Evolutionary conservation across 2,797 vertebrate species (phyloP).

Genomic region (Anguilla anguilla): DNA sequence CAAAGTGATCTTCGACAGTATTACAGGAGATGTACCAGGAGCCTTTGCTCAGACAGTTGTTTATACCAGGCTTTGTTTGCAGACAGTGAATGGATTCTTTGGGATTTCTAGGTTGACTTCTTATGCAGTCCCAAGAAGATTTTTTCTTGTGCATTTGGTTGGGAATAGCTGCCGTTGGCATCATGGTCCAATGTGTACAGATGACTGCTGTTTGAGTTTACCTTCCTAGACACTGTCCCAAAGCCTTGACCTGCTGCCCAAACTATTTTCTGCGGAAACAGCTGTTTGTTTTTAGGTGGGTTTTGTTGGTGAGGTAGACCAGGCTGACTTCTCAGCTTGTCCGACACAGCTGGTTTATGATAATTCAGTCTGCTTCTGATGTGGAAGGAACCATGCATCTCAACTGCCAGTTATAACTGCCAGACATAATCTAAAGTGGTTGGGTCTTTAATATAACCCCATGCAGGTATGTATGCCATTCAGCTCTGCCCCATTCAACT

Average conservation of each 20-base stretch:
- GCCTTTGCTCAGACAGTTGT: constrained; percentile 28
- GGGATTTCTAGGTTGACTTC: neutral
- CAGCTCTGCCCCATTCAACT: neutral
- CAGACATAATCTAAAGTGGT: neutral
- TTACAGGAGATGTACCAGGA: constrained; percentile 35
- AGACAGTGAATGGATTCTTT: constrained; percentile 18
- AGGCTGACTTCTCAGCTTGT: neutral
- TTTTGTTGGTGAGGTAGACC: neutral
- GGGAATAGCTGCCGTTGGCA: neutral
- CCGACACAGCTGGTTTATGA: neutral
- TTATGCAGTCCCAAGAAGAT: neutral
- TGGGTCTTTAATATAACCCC: neutral
- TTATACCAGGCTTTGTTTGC: constrained; percentile 20
- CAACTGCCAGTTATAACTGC: neutral
- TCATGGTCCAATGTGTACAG: neutral
- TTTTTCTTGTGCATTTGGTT: neutral
- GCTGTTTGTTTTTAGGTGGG: constrained; percentile 1
- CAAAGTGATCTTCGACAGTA: constrained; percentile 32
- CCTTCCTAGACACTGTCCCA: neutral
- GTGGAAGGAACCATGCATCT: neutral
- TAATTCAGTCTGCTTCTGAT: neutral
- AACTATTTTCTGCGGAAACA: constrained; percentile 8
- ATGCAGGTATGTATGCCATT: neutral
- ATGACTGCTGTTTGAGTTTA: constrained; percentile 1
- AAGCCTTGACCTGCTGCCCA: neutral